phyloP scores from a whole-genome alignment of 2,113 vertebrate genomes.

The Heteronetta atricapilla region DNA sequence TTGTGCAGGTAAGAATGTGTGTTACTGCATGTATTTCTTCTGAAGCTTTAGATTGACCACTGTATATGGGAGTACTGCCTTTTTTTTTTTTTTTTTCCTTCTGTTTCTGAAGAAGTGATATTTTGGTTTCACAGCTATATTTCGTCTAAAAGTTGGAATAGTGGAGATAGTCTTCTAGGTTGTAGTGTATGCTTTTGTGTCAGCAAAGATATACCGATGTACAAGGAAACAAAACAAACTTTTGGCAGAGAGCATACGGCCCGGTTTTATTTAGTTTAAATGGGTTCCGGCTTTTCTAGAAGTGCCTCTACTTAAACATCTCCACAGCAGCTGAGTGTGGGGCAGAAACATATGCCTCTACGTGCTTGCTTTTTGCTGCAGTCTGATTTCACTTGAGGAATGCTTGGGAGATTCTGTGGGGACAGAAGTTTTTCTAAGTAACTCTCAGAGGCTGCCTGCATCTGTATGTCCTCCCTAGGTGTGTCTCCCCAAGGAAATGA shows the following conservation, averaged over 20 bases:
- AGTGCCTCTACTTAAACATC: not conserved
- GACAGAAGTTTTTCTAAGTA: not conserved
- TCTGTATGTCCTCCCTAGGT: not conserved
- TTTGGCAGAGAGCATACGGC: not conserved
- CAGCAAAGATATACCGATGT: not conserved
- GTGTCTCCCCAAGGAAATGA: not conserved
- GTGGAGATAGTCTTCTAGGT: not conserved
- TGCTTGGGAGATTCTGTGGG: not conserved
- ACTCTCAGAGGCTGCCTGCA: not conserved
- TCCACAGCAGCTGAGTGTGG: not conserved
- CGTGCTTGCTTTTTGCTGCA: not conserved
- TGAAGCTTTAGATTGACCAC: conserved; percentile 27
- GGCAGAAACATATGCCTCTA: not conserved
- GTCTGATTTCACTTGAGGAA: not conserved
- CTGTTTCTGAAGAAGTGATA: conserved; percentile 10
- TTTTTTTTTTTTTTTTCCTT: not conserved
- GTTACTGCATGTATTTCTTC: conserved; percentile 49
- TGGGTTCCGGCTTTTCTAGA: not conserved
- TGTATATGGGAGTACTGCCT: conserved; percentile 33
- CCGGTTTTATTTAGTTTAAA: not conserved
- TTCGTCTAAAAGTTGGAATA: conserved; percentile 57
- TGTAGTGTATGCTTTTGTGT: not conserved
- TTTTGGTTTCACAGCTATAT: conserved; percentile 51
- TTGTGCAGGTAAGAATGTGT: conserved; percentile 73
- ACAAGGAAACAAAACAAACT: not conserved